Base-by-base conservation (phyloP, 2,113 vertebrate species). In the Chinchilla lanigera region DNA sequence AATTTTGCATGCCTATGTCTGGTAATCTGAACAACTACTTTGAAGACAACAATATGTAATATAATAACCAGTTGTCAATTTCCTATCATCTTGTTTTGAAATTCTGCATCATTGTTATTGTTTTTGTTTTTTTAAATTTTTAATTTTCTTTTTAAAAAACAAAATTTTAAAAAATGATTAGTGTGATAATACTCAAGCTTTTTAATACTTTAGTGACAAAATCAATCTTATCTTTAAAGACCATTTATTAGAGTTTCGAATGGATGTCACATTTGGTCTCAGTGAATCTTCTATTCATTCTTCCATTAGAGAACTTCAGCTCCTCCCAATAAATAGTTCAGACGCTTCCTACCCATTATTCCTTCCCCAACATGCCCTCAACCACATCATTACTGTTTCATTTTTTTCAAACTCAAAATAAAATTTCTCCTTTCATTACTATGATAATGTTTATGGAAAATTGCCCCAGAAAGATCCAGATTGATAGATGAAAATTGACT, bases 141-240 rank as follows among this genome's bases (percentile, higher is more conserved):
- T 50, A 9, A n/a, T n/a, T n/a, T 50, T 50, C 47, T 50, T 9
- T 50, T 50, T 50, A 50, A 50, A 50, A 50, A 50, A 61, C 5
- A 90, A 96, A 95, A 90, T 75, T 77, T 4, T 28, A 77, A 77
- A 92, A 90, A 63, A 24, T 71, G 54, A 95, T 17, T 65, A 67
- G 26, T 63, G 41, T 77, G 13, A 67, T 28, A 38, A 19, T 16
- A 80, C 38, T 89, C n/a, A 83, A 94, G 26, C 7, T 22, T 54
- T 93, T 94, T 58, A 96, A 77, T 56, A 86, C 30, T 87, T 89
- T 82, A 89, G n/a, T 65, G 38, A 80, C n/a, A 77, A 83, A 93
- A 69, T 30, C 54, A 52, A 90, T 63, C 58, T 87, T 89, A 26
- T 65, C 67, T 83, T 97, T 56, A 71, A 92, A 77, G 56, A 61